These are phyloP conservation scores for Andrena minutula DNA, from an alignment of 2,888 invertebrate genomes.

Conservation along the genomic window DNA sequence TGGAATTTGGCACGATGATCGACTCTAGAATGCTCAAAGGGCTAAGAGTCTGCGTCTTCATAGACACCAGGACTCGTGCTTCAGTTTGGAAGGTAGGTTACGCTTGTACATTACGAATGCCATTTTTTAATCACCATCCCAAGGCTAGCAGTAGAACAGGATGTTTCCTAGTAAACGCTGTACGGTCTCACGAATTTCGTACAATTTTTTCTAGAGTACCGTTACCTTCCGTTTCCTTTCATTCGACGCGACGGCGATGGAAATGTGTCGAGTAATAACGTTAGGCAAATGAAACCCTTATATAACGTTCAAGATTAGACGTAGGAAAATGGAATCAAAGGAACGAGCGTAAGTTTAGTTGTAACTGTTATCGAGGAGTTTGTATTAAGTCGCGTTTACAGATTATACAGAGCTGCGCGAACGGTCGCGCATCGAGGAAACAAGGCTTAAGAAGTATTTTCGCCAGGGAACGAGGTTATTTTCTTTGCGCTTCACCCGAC, in stretches of 20 bases:
- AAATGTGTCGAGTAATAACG: conserved; percentile 9
- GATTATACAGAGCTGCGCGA: neutral
- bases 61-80: neutral
- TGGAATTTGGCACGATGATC: neutral
- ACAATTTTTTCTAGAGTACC: neutral
- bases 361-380: conserved; percentile 14
- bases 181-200: neutral
- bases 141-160: neutral
- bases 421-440: conserved; percentile 4
- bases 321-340: conserved; percentile 16
- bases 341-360: conserved; percentile 17
- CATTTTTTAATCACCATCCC: conserved; percentile 3
- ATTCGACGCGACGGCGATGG: neutral
- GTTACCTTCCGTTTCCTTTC: neutral
- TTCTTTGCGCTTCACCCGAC: conserved; percentile 1
- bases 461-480: neutral
- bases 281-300: conserved; percentile 17
- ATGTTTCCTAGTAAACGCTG: neutral
- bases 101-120: neutral
- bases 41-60: neutral
- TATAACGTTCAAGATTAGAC: conserved; percentile 33
- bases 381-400: conserved; percentile 6
- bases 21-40: too few species aligned
- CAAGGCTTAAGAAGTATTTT: neutral
- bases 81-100: neutral